A percentile compares a stretch with the other conserved stretches of the same genome.
These are phyloP conservation scores for Melolontha melolontha DNA, from an alignment of 2,888 invertebrate genomes.

Conservation along the genomic window DNA sequence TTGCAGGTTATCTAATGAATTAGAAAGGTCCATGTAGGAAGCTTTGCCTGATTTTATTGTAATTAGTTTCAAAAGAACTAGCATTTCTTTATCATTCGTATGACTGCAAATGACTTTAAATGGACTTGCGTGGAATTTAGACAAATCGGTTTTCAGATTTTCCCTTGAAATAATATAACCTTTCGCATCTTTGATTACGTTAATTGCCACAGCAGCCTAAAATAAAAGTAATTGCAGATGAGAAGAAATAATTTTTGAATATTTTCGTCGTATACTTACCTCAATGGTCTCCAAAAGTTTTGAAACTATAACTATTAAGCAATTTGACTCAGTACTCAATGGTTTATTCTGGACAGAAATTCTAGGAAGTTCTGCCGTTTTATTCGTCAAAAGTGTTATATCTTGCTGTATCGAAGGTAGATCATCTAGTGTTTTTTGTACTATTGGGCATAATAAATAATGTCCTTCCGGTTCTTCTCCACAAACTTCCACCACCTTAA, in stretches of 20 bases:
- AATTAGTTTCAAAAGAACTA: slow-evolving; percentile 34
- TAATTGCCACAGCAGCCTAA: neutral
- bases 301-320: slow-evolving; percentile 53
- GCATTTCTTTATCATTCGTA: slow-evolving; percentile 20
- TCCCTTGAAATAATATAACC: slow-evolving; percentile 43
- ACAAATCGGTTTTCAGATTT: slow-evolving; percentile 3
- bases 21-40: neutral
- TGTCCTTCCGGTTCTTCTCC: slow-evolving; percentile 12
- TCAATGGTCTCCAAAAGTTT: slow-evolving; percentile 12
- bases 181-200: slow-evolving; percentile 5
- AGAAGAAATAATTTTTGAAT: slow-evolving; percentile 62
- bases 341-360: slow-evolving; percentile 75
- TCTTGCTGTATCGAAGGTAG: slow-evolving; percentile 78
- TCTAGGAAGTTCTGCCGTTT: slow-evolving; percentile 66
- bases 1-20: neutral
- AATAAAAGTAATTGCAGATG: slow-evolving; percentile 52
- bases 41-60: neutral
- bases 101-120: slow-evolving; percentile 11
- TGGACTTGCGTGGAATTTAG: slow-evolving; percentile 13
- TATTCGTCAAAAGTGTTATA: slow-evolving; percentile 70
- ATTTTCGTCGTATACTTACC: neutral
- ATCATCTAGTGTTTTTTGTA: slow-evolving; percentile 74
- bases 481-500: slow-evolving; percentile 70
- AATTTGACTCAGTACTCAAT: slow-evolving; percentile 60
- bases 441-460: slow-evolving; percentile 66